Evolutionary conservation across 2,888 invertebrate species (phyloP).

Genomic region (Eristalinus sepulchralis): DNA sequence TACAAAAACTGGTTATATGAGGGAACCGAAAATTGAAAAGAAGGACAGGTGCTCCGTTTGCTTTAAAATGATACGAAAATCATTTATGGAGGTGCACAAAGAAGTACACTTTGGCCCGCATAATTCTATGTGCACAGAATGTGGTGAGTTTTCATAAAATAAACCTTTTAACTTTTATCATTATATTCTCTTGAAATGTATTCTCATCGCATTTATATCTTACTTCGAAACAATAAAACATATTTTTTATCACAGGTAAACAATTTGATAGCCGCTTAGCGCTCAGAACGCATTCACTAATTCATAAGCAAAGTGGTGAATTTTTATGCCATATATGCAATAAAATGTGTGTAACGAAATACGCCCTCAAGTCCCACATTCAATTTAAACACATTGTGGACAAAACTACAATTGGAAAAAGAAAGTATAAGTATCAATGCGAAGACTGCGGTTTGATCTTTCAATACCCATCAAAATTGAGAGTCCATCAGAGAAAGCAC

Average conservation of each 20-base stretch:
- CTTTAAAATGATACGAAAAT: constrained; percentile 26
- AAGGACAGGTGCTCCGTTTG: constrained; percentile 30
- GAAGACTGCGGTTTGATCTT: constrained; percentile 47
- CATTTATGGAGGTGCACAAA: constrained; percentile 44
- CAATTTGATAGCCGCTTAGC: constrained; percentile 24
- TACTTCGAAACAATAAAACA: background rate
- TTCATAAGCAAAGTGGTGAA: constrained; percentile 39
- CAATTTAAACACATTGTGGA: constrained; percentile 31
- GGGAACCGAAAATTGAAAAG: background rate
- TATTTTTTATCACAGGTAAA: constrained; percentile 2
- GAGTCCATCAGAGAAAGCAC: constrained; percentile 33
- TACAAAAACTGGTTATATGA: background rate
- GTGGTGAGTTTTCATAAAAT: constrained; percentile 13
- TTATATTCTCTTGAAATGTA: too few species aligned
- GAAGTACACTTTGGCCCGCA: constrained; percentile 26
- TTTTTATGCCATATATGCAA: constrained; percentile 36
- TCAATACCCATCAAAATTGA: constrained; percentile 39
- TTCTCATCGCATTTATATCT: too few species aligned
- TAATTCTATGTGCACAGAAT: constrained; percentile 19
- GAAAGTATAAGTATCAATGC: constrained; percentile 40
- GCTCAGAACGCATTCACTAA: constrained; percentile 11
- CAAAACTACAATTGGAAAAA: background rate
- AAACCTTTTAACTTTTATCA: background rate
- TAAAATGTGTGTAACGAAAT: constrained; percentile 37
- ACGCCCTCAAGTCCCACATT: constrained; percentile 38